A percentile compares a stretch with the other conserved stretches of the same genome.
Evolutionary conservation across 2,888 invertebrate species (phyloP).

Genomic region (Loripinus fragilis): DNA sequence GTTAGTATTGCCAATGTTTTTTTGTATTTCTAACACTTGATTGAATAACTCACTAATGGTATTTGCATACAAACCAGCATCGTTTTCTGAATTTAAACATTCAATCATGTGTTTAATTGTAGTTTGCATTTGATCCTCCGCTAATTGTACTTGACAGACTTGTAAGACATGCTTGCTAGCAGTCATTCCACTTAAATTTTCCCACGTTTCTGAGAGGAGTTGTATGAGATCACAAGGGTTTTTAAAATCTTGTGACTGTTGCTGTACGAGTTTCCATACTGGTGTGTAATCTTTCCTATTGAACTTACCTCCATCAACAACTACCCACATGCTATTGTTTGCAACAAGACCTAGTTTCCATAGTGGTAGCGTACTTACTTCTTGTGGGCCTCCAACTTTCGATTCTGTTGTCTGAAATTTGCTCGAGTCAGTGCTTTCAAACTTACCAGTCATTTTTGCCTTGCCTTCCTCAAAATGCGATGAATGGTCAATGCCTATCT

Average conservation of each 20-base stretch:
- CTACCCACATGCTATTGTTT: background rate
- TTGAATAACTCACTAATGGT: no score
- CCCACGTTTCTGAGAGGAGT: background rate
- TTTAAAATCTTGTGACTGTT: background rate
- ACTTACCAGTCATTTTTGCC: background rate
- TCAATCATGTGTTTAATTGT: background rate
- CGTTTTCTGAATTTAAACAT: background rate
- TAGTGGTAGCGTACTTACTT: background rate
- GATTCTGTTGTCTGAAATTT: background rate
- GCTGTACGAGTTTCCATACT: background rate
- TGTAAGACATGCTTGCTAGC: background rate
- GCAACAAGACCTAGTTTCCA: background rate
- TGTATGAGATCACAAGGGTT: background rate
- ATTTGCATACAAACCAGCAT: background rate
- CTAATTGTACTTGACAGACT: background rate
- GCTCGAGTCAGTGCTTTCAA: background rate
- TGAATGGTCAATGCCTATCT: background rate
- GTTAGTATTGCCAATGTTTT: no score
- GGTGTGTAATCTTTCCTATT: background rate
- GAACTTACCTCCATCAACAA: background rate
- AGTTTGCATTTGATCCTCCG: background rate
- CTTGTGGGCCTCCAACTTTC: background rate
- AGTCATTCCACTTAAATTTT: background rate
- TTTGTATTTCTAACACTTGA: no score
- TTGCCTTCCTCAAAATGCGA: background rate